Conservation (phyloP, 2,113 vertebrate genomes). For the Ictalurus punctatus region DNA sequence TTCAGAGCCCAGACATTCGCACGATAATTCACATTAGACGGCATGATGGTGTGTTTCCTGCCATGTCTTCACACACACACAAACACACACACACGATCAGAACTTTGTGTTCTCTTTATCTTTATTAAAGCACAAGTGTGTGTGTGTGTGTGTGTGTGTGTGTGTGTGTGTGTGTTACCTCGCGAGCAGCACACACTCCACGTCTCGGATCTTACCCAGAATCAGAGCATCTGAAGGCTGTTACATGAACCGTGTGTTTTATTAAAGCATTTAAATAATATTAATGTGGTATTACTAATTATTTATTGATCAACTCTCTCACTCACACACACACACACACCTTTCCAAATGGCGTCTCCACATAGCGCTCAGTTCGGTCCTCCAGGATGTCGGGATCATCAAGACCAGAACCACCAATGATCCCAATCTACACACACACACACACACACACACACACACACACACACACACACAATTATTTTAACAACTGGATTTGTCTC, state of each 20-base stretch:
- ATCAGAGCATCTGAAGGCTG: slow-evolving; percentile 95
- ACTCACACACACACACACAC: slow-evolving; percentile 48
- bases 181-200: slow-evolving; percentile 92
- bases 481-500: no score
- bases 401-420: slow-evolving; percentile 94
- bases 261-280: neutral
- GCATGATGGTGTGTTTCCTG: slow-evolving; percentile 91
- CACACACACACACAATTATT: neutral
- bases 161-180: slow-evolving; percentile 72
- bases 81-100: neutral
- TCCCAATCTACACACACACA: slow-evolving; percentile 81
- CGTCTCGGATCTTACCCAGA: slow-evolving; percentile 93
- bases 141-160: neutral
- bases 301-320: neutral
- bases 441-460: neutral
- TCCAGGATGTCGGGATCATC: slow-evolving; percentile 95
- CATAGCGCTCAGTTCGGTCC: slow-evolving; percentile 88
- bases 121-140: neutral
- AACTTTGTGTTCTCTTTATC: neutral
- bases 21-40: slow-evolving; percentile 88
- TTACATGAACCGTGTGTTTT: slow-evolving; percentile 44
- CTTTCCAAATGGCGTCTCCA: slow-evolving; percentile 96
- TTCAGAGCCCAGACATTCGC: slow-evolving; percentile 96
- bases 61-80: slow-evolving; percentile 79
- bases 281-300: neutral